Conservation (phyloP, 2,888 invertebrate genomes). For the Lysandra coridon region DNA sequence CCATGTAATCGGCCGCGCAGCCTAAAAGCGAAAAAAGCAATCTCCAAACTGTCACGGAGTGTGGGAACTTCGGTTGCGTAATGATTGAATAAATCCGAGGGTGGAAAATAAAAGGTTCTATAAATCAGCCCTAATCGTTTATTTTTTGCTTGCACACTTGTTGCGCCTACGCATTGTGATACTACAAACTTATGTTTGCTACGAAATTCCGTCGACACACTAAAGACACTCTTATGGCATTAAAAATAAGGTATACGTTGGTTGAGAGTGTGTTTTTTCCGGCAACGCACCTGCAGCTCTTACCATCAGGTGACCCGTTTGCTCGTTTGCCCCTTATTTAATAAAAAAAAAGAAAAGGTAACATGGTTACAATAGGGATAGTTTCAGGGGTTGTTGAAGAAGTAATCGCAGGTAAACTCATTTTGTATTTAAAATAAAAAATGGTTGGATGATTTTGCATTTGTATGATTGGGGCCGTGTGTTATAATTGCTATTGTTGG, state of each 20-base stretch:
- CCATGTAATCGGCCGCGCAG: background rate
- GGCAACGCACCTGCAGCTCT: too few relatives aligned
- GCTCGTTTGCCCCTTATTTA: too few relatives aligned
- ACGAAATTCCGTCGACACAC: background rate
- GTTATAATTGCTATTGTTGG: slow-evolving; percentile 33
- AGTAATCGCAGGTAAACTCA: slow-evolving; percentile 74
- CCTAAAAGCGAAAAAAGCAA: background rate
- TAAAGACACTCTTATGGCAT: background rate
- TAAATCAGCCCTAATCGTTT: slow-evolving; percentile 77
- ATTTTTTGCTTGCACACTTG: slow-evolving; percentile 73
- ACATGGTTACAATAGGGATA: slow-evolving; percentile 54
- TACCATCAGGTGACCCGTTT: too few relatives aligned
- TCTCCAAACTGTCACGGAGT: slow-evolving; percentile 44
- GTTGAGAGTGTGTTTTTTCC: background rate
- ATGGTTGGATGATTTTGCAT: slow-evolving; percentile 55
- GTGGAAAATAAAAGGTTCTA: slow-evolving; percentile 72
- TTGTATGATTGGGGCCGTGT: slow-evolving; percentile 47
- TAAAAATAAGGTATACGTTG: slow-evolving; percentile 23
- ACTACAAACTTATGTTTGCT: slow-evolving; percentile 38
- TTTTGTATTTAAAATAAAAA: slow-evolving; percentile 59
- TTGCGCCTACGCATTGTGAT: slow-evolving; percentile 60
- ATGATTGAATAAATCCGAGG: slow-evolving; percentile 60
- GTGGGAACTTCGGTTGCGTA: slow-evolving; percentile 78
- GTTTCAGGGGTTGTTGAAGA: slow-evolving; percentile 72
- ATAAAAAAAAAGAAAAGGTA: slow-evolving; percentile 31